Evolutionary conservation across 1,140 invertebrate genomes (phyloP).

Genomic region (Hylaeus anthracinus): DNA sequence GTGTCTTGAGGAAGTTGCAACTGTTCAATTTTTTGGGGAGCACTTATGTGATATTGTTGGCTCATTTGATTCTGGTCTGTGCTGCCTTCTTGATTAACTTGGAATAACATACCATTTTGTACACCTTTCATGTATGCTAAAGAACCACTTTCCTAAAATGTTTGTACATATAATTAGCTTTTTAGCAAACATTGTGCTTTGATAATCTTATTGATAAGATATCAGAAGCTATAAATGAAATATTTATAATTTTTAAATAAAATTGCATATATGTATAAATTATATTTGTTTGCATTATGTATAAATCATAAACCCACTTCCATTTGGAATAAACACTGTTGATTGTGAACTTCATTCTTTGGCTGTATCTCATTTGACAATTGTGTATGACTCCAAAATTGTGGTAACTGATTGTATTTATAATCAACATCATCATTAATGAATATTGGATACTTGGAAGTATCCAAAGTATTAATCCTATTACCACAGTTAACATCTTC

Average conservation of each 20-base stretch:
- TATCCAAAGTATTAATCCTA: conserved; percentile 64
- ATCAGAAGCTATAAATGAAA: not conserved
- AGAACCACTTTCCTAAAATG: conserved; percentile 53
- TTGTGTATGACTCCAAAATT: conserved; percentile 77
- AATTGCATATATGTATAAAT: conserved; percentile 27
- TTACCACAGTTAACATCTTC: conserved; percentile 72
- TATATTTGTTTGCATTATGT: conserved; percentile 3
- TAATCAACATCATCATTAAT: conserved; percentile 77
- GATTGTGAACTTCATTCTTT: conserved; percentile 70
- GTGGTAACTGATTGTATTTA: conserved; percentile 76
- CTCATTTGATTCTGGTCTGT: conserved; percentile 40
- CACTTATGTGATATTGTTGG: conserved; percentile 44
- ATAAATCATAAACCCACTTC: conserved; percentile 54
- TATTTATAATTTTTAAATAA: not conserved
- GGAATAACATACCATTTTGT: conserved; percentile 54
- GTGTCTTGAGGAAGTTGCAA: conserved; percentile 30
- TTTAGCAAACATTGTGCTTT: not conserved
- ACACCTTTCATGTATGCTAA: conserved; percentile 57
- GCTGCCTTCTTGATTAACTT: conserved; percentile 49
- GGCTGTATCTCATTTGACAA: conserved; percentile 70
- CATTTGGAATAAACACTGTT: conserved; percentile 66
- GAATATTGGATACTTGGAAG: conserved; percentile 74
- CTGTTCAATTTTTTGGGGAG: conserved; percentile 37
- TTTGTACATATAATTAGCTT: conserved; percentile 1
- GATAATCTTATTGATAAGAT: not conserved